Conservation (phyloP, 30 jellyfish, hydroid and myxozoan genomes). For the Hydractinia symbiolongicarpus region DNA sequence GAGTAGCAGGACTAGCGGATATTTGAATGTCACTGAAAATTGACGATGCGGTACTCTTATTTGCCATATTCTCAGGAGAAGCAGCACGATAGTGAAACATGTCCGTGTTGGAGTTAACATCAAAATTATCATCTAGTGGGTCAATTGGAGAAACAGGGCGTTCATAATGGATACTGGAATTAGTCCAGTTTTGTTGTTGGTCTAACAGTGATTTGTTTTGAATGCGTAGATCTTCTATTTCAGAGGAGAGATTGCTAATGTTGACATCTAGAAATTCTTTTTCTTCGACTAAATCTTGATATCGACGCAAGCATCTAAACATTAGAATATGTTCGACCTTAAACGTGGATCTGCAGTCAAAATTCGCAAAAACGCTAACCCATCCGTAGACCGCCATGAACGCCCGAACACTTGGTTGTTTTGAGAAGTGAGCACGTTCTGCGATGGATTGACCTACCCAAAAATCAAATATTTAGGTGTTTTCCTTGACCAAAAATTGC, state of each 20-base stretch:
- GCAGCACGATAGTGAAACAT: not conserved
- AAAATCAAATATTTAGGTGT: no score
- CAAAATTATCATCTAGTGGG: not conserved
- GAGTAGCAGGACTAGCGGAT: not conserved
- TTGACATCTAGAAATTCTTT: slow-evolving; percentile 56
- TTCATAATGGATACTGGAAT: not conserved
- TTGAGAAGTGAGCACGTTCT: no score
- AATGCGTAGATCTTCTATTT: slow-evolving; percentile 46
- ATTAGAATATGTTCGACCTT: not conserved
- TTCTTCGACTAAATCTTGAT: slow-evolving; percentile 75
- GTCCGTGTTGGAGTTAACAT: not conserved
- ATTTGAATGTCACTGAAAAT: not conserved
- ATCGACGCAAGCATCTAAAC: slow-evolving; percentile 51
- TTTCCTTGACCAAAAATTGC: not conserved
- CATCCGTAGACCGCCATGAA: no score
- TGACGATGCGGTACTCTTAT: not conserved
- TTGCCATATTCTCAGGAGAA: not conserved
- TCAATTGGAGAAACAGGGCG: not conserved
- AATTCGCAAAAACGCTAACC: not conserved
- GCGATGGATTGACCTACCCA: no score
- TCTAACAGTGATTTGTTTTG: slow-evolving; percentile 3
- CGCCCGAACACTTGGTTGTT: no score
- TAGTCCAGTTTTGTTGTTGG: slow-evolving; percentile 4
- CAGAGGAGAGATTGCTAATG: slow-evolving; percentile 50
- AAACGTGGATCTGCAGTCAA: not conserved